phyloP scores from a whole-genome alignment of 2,797 vertebrate genomes.

The Acridotheres tristis region DNA sequence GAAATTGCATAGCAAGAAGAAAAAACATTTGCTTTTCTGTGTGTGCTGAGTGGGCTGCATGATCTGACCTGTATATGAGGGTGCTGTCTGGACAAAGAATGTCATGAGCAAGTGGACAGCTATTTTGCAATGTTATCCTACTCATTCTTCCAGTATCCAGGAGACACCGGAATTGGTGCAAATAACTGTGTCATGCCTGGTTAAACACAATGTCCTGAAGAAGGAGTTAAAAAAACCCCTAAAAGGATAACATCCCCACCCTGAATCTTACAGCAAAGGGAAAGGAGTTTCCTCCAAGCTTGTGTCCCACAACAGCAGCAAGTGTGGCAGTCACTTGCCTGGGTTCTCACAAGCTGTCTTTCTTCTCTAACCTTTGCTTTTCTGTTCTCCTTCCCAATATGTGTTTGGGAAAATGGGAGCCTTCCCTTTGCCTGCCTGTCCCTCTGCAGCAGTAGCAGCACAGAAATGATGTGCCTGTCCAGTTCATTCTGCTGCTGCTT shows the following conservation, averaged over 20 bases:
- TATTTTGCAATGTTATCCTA: constrained; percentile 64
- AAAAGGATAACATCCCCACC: background rate
- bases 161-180: constrained; percentile 8
- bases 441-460: background rate
- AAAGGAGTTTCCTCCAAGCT: background rate
- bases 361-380: background rate
- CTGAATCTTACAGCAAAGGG: background rate
- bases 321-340: background rate
- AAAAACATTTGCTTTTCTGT: background rate
- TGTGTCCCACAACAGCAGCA: background rate
- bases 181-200: background rate
- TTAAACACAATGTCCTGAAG: constrained; percentile 17
- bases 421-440: background rate
- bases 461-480: constrained; percentile 33
- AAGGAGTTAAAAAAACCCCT: background rate
- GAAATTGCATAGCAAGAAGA: background rate
- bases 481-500: constrained; percentile 1
- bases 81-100: constrained; percentile 23
- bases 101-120: constrained; percentile 30
- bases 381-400: background rate
- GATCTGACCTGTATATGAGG: background rate
- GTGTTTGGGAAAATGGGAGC: background rate
- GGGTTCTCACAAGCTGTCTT: fast-evolving
- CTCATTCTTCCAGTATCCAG: constrained; percentile 61
- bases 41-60: background rate